Base-by-base conservation (phyloP, 2,113 vertebrate genomes). In the Crotalus helleri region DNA sequence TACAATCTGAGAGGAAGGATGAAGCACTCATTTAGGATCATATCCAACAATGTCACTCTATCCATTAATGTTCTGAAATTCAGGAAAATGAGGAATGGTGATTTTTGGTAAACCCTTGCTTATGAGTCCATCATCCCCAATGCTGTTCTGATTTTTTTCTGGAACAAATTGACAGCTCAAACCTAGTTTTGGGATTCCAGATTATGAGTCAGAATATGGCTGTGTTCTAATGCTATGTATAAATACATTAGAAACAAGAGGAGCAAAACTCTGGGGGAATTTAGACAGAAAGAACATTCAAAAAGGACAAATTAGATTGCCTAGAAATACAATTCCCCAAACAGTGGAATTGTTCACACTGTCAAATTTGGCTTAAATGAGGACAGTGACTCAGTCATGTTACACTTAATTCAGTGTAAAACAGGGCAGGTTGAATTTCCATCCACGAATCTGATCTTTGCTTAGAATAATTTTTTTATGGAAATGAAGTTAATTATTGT, bases 401-500 rank as follows among this genome's bases (percentile, higher is more conserved):
- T 53, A 54, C 19, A 6, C 87, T 92, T 89, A 26, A 4, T 81
- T 57, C 81, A 24, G 55, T 91, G 1, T n/a, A 91, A 8, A 85
- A 69, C 51, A 58, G 91, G 54, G 87, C 23, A 10, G 26, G 1
- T 26, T 95, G 61, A 23, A 88, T 81, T 49, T 55, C n/a, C 69
- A 61, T 24, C 51, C 4, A 6, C 44, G 23, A 64, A 51, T 86
- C 88, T 85, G 54, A 51, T 90, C 93, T 93, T 94, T 44, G 58
- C 1, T 29, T 90, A 49, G 8, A 93, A 46, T 94, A 91, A 91
- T 59, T 44, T 55, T 55, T 89, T 92, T 3, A 74, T 91, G 92
- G 33, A 53, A 23, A 46, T 93, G 3, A 69, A 57, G 17, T 88
- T 23, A 90, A 86, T 90, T 61, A 86, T n/a, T 39, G 29, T 85